phyloP scores from a whole-genome alignment of 92 coral and sea anemone genomes.

The Phenganax subtilis region DNA sequence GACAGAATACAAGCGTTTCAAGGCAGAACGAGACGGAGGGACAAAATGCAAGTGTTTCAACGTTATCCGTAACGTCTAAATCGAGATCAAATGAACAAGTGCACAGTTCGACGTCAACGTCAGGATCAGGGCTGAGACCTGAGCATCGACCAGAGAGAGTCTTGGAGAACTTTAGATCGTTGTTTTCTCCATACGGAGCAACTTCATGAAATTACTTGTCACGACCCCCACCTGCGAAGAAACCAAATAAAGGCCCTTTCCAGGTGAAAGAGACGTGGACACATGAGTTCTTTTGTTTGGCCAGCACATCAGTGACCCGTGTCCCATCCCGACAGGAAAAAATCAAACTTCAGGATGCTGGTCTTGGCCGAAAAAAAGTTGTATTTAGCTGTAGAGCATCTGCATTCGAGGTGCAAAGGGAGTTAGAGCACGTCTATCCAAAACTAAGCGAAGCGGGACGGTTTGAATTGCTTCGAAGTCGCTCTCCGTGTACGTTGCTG shows the following conservation, averaged over 20 bases:
- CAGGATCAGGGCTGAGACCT: slow-evolving; percentile 1
- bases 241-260: slow-evolving; percentile 28
- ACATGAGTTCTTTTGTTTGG: slow-evolving; percentile 35
- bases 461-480: slow-evolving; percentile 24
- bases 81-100: not conserved
- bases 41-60: slow-evolving; percentile 23
- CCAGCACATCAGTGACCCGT: not conserved
- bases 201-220: not conserved
- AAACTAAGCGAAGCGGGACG: slow-evolving; percentile 22
- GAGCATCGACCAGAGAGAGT: slow-evolving; percentile 45
- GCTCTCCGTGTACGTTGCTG: not conserved
- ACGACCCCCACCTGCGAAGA: slow-evolving; percentile 11
- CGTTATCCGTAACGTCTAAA: not conserved
- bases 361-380: slow-evolving; percentile 11
- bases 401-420: slow-evolving; percentile 26
- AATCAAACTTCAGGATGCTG: slow-evolving; percentile 18
- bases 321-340: not conserved
- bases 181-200: slow-evolving; percentile 42
- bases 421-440: slow-evolving; percentile 1
- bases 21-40: not conserved
- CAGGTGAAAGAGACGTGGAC: slow-evolving; percentile 40
- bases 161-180: slow-evolving; percentile 36
- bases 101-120: not conserved
- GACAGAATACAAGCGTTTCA: too few species aligned
- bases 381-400: slow-evolving; percentile 24